A percentile compares a stretch with the other conserved stretches of the same genome.
phyloP scores from a whole-genome alignment of 2,888 invertebrate species.

The Tetragonula carbonaria region DNA sequence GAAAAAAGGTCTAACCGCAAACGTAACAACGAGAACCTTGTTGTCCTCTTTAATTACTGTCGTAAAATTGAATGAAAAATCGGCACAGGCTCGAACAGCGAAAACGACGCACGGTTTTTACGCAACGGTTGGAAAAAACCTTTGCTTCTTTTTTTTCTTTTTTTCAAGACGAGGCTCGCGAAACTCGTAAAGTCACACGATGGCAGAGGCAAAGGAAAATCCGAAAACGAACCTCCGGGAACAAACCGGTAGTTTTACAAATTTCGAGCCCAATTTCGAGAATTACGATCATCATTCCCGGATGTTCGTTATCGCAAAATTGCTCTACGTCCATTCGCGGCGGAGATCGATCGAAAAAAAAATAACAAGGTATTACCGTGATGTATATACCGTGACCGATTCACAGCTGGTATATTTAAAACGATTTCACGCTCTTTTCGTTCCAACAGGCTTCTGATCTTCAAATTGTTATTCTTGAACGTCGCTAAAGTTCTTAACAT shows the following conservation, averaged over 20 bases:
- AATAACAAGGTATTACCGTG: not conserved
- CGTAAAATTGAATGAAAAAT: slow-evolving; percentile 20
- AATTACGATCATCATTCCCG: not conserved
- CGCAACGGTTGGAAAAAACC: not conserved
- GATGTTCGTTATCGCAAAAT: slow-evolving; percentile 15
- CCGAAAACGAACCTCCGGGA: not conserved
- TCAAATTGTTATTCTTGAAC: not conserved
- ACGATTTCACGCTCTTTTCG: not conserved
- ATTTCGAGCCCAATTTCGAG: slow-evolving; percentile 12
- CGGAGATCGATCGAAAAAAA: slow-evolving; percentile 1
- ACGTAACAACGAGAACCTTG: slow-evolving; percentile 31
- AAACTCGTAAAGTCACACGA: not conserved
- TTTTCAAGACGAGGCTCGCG: not conserved
- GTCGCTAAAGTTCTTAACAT: too few species aligned
- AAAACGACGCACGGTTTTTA: not conserved
- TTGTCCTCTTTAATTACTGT: not conserved
- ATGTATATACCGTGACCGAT: slow-evolving; percentile 1
- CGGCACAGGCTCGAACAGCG: not conserved
- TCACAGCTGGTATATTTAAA: slow-evolving; percentile 3
- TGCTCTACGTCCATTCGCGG: not conserved
- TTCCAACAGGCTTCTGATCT: not conserved
- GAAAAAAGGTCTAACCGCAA: not conserved
- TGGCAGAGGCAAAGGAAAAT: slow-evolving; percentile 7
- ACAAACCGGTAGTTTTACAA: not conserved
- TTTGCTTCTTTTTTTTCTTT: too few species aligned